Conservation (phyloP, 2,113 vertebrate species). For the Stegastes partitus region DNA sequence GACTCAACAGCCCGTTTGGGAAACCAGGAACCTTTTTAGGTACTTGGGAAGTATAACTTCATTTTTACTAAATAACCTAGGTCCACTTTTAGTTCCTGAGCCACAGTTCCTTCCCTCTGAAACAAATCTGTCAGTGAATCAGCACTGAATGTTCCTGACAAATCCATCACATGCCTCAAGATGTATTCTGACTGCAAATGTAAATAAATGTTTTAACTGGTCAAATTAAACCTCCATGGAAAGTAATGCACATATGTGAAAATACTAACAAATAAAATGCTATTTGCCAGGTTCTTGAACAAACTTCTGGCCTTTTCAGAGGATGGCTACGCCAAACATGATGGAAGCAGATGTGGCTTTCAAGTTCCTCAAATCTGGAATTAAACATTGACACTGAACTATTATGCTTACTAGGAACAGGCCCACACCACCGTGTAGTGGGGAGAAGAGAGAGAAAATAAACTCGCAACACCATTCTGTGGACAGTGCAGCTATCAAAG, state of each 20-base stretch:
- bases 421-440: too few species aligned
- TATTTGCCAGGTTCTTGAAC: not conserved
- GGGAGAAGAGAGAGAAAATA: too few species aligned
- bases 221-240: not conserved
- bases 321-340: too few species aligned
- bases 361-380: not conserved
- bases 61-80: not conserved
- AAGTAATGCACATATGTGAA: not conserved
- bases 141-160: not conserved
- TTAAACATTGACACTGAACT: conserved; percentile 17
- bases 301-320: not conserved
- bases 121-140: not conserved
- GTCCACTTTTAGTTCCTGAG: not conserved
- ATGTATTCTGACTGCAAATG: not conserved
- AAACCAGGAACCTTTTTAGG: not conserved
- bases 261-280: not conserved
- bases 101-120: not conserved
- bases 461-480: not conserved
- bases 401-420: too few species aligned
- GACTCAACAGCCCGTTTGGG: too few species aligned
- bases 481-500: not conserved
- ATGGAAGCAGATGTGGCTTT: not conserved
- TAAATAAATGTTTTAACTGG: not conserved
- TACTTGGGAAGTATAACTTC: not conserved
- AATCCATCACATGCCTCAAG: not conserved